Conservation (phyloP, 2,888 invertebrate genomes). For the Leptogaster cylindrica region DNA sequence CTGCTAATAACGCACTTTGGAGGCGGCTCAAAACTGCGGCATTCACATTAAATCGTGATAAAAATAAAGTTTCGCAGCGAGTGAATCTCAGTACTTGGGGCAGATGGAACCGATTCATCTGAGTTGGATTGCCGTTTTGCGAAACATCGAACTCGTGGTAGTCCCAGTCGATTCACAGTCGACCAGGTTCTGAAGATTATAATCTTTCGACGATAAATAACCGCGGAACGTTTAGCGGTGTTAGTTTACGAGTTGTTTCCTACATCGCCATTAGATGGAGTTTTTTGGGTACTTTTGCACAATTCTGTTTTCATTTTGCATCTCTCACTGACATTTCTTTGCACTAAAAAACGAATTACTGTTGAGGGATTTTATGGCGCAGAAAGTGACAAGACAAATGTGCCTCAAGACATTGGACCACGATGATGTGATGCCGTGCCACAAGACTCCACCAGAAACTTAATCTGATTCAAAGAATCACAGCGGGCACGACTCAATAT, state of each 20-base stretch:
- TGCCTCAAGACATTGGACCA: neutral
- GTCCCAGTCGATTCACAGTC: slow-evolving; percentile 22
- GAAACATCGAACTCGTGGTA: neutral
- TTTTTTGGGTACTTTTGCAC: slow-evolving; percentile 16
- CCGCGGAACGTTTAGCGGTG: slow-evolving; percentile 22
- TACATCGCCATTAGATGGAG: slow-evolving; percentile 2
- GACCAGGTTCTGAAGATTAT: slow-evolving; percentile 43
- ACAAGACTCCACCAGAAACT: neutral
- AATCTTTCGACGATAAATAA: slow-evolving; percentile 42
- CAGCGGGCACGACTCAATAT: neutral
- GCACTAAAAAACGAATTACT: slow-evolving; percentile 15
- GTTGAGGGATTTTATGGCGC: slow-evolving; percentile 6
- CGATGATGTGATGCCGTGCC: neutral
- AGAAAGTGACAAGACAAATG: slow-evolving; percentile 20
- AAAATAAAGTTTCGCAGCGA: slow-evolving; percentile 1
- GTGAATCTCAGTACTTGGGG: neutral
- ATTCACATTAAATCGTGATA: neutral
- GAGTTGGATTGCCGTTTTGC: neutral
- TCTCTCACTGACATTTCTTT: slow-evolving; percentile 3
- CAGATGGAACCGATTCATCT: slow-evolving; percentile 11
- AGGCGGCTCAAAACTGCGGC: neutral
- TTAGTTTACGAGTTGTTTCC: slow-evolving; percentile 12
- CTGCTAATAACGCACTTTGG: slow-evolving; percentile 4
- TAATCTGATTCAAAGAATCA: slow-evolving; percentile 18
- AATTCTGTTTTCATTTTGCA: slow-evolving; percentile 1